phyloP scores from a whole-genome alignment of 1,140 invertebrate genomes.

The Nasonia vitripennis region DNA sequence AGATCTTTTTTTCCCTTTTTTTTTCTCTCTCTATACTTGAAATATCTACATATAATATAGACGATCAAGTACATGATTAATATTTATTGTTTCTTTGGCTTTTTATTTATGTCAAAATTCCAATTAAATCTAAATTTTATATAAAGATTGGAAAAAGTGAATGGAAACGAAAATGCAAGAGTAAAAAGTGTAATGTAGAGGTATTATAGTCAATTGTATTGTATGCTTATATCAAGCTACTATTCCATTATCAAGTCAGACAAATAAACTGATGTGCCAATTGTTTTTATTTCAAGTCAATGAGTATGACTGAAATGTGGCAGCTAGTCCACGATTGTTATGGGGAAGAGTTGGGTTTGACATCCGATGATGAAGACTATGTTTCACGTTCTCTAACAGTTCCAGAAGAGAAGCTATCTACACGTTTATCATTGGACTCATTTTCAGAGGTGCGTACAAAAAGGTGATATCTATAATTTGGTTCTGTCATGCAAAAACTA shows the following conservation, averaged over 20 bases:
- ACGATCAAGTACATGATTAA: constrained; percentile 47
- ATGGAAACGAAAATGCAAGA: constrained; percentile 53
- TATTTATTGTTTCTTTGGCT: constrained; percentile 50
- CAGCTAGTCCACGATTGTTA: constrained; percentile 91
- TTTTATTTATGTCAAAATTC: constrained; percentile 54
- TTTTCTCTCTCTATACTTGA: constrained; percentile 48
- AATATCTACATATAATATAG: constrained; percentile 39
- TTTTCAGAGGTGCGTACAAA: constrained; percentile 74
- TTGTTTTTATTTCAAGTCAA: constrained; percentile 76
- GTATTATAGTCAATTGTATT: constrained; percentile 50
- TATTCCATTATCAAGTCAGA: constrained; percentile 23
- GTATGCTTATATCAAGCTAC: constrained; percentile 37
- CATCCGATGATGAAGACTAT: constrained; percentile 95
- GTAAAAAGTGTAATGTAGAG: constrained; percentile 52
- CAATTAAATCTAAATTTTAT: constrained; percentile 52
- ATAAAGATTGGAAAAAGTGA: constrained; percentile 53
- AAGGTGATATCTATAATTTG: background rate
- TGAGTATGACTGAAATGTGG: constrained; percentile 92
- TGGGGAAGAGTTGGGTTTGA: constrained; percentile 93
- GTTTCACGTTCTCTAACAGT: constrained; percentile 73
- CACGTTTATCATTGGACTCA: constrained; percentile 76
- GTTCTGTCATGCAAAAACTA: background rate
- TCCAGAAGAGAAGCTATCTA: constrained; percentile 75
- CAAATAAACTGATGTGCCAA: constrained; percentile 7
- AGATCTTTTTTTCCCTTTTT: constrained; percentile 34